Percentiles rank a stretch among this genome's conserved stretches.
Evolutionary conservation across 1,140 invertebrate species (phyloP).

Genomic region (Aphidius gifuensis): DNA sequence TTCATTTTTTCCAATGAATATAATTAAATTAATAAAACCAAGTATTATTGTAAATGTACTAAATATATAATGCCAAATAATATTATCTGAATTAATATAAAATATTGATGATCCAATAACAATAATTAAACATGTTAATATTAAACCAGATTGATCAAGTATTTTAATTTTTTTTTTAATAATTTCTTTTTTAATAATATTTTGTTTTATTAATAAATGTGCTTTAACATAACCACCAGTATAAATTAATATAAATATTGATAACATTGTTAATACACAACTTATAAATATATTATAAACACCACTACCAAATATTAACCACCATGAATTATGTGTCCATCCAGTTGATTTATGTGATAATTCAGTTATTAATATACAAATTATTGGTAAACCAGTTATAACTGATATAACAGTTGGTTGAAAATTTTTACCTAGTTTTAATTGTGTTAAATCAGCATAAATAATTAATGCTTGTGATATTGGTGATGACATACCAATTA

Average conservation of each 20-base stretch:
- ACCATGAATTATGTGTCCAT: conserved; percentile 58
- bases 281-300: conserved; percentile 60
- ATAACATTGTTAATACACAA: conserved; percentile 55
- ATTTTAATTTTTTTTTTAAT: conserved; percentile 56
- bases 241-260: conserved; percentile 57
- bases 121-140: conserved; percentile 58
- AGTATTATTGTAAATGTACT: conserved; percentile 58
- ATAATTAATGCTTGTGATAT: conserved; percentile 60
- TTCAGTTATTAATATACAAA: conserved; percentile 59
- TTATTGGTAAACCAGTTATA: conserved; percentile 58
- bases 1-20: no score
- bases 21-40: no score
- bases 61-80: conserved; percentile 60
- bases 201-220: conserved; percentile 48
- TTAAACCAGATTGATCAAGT: conserved; percentile 59
- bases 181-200: conserved; percentile 47
- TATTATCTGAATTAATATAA: conserved; percentile 60
- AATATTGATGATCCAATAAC: conserved; percentile 61
- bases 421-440: conserved; percentile 53
- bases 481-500: conserved; percentile 59
- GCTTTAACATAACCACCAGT: conserved; percentile 55
- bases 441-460: conserved; percentile 58
- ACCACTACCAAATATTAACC: conserved; percentile 56
- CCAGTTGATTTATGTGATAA: conserved; percentile 57
- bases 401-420: conserved; percentile 60